Evolutionary conservation across 2,888 invertebrate species (phyloP), one percentile per base, ranked within the genome.

Genomic region (Leptinotarsa tumamoca): DNA sequence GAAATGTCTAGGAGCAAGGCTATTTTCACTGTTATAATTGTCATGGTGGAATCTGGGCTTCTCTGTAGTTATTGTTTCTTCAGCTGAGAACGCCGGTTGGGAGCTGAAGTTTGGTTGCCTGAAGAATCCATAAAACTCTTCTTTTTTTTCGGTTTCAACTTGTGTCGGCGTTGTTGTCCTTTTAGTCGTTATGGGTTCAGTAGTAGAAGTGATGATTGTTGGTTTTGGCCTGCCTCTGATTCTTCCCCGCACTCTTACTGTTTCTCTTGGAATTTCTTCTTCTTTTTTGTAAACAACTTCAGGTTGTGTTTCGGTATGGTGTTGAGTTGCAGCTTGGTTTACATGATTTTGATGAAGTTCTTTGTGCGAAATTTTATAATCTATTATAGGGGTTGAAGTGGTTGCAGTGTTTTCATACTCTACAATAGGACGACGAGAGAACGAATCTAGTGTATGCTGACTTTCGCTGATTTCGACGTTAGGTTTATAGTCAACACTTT

Each of bases 41-140:
- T 70, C 70, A 23, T 58, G 54, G 13, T 69, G 68, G 17, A 72
- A 61, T 18, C 66, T 77, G 0, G 67, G 56, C 18, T 52, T 58
- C 23, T 71, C 56, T 33, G 73, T 63, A n/a, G 72, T 68, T 15
- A 74, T 61, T n/a, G 50, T 50, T 23, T 68, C 33, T 63, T 76
- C 76, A 50, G 56, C 18, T 73, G 75, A 80, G 68, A 72, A 68
- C 58, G 77, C 72, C 14, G 73, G 61, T 51, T 72, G 50, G 58
- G 77, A 75, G 51, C 82, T 86, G 82, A 88, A 90, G 76, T 85
- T 89, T n/a, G 90, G 90, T 51, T 86, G 83, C 71, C 90, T 87
- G 77, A 90, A 77, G 71, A 77, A 77, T 13, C 90, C 90, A 78
- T 90, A 90, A 72, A 89, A 89, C 78, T 89, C 87, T 74, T 89